phyloP scores from a whole-genome alignment of 2,113 vertebrate genomes.

The Hemibagrus wyckioides region DNA sequence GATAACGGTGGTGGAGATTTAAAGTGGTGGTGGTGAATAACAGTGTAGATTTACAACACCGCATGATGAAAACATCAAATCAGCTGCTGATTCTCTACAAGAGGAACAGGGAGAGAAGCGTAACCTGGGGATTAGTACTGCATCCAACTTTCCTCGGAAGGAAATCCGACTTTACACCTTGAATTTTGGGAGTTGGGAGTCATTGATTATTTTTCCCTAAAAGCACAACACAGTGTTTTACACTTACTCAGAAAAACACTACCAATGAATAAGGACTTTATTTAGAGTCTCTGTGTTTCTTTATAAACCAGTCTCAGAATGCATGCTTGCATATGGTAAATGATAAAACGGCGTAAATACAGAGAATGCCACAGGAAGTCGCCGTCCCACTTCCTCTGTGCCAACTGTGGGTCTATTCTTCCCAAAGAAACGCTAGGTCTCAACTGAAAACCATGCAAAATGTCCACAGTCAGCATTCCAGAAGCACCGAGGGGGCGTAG shows the following conservation, averaged over 20 bases:
- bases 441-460: neutral
- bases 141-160: neutral
- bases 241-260: no score
- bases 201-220: neutral
- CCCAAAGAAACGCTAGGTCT: neutral
- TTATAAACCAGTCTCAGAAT: neutral
- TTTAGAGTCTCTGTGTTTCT: no score
- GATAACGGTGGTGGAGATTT: neutral
- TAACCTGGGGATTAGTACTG: neutral
- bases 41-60: neutral
- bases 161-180: neutral
- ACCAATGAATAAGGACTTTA: neutral
- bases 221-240: no score
- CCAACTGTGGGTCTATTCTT: conserved; percentile 25
- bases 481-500: neutral
- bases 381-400: neutral
- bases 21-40: neutral
- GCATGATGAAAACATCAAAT: neutral
- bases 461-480: conserved; percentile 6
- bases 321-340: neutral
- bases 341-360: neutral
- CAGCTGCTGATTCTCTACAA: neutral
- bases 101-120: neutral
- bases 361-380: conserved; percentile 17
- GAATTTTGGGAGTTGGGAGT: no score